Evolutionary conservation across 1,140 invertebrate genomes (phyloP).

Genomic region (Dendrolimus punctatus): DNA sequence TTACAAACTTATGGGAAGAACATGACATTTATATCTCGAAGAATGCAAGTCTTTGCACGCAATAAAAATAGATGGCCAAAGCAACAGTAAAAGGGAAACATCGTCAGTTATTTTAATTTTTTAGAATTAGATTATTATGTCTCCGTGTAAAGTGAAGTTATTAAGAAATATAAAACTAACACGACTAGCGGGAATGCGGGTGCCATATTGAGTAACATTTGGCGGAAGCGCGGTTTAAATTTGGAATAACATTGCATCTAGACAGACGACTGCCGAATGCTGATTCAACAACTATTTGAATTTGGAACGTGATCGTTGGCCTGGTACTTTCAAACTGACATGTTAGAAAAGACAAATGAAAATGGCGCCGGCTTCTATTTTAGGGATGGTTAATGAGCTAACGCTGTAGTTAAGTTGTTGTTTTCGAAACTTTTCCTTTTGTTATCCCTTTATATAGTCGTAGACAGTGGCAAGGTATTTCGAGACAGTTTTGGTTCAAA

Average conservation of each 20-base stretch:
- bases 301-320: no score
- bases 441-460: no score
- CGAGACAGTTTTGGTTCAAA: no score
- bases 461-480: no score
- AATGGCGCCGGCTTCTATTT: no score
- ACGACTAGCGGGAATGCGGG: background rate
- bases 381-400: no score
- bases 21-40: no score
- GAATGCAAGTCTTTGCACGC: background rate
- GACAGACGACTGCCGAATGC: slow-evolving; percentile 23
- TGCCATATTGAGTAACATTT: slow-evolving; percentile 20
- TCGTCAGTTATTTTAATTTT: background rate
- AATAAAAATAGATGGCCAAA: background rate
- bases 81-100: background rate
- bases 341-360: no score
- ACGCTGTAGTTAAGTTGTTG: no score
- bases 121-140: background rate
- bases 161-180: background rate
- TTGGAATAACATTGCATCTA: slow-evolving; percentile 27
- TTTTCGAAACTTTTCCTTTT: no score
- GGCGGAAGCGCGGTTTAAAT: slow-evolving; percentile 30
- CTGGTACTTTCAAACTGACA: no score
- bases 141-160: background rate
- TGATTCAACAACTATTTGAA: slow-evolving; percentile 12
- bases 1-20: no score